Conservation (phyloP, 2,888 invertebrate species). For the Pristionchus entomophagus region DNA sequence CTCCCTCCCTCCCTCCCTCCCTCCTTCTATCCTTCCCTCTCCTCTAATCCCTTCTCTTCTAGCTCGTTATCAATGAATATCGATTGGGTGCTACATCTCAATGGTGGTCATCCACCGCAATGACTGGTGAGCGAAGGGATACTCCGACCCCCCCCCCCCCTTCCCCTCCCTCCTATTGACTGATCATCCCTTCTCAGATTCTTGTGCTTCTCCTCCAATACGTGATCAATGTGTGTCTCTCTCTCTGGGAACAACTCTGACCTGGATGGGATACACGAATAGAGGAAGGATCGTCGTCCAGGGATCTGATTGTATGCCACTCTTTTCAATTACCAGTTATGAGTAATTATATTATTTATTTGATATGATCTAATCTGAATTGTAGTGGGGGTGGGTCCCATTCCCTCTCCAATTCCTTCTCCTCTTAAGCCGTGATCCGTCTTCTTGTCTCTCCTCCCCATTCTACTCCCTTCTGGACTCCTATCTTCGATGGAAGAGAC, state of each 20-base stretch:
- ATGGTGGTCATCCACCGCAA: constrained; percentile 20
- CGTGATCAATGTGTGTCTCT: constrained; percentile 22
- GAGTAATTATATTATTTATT: neutral
- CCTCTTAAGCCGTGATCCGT: constrained; percentile 49
- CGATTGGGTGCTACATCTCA: constrained; percentile 47
- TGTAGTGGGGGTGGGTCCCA: too few species aligned
- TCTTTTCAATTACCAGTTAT: neutral
- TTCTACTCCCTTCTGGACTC: constrained; percentile 66
- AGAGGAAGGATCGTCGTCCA: constrained; percentile 65
- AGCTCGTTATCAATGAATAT: constrained; percentile 56
- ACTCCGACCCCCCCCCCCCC: too few species aligned
- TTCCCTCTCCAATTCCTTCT: neutral
- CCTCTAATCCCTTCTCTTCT: too few species aligned
- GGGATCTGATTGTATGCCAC: constrained; percentile 59
- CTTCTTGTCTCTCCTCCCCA: constrained; percentile 48
- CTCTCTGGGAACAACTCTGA: constrained; percentile 53
- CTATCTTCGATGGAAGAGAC: constrained; percentile 65
- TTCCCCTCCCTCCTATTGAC: neutral
- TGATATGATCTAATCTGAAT: neutral
- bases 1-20: neutral
- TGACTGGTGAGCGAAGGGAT: constrained; percentile 11
- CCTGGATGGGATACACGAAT: constrained; percentile 65
- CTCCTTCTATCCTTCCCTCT: neutral
- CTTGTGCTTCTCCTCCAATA: neutral
- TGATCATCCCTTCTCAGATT: neutral